Evolutionary conservation across 2,113 vertebrate species (phyloP).

Genomic region (Craseonycteris thonglongyai): DNA sequence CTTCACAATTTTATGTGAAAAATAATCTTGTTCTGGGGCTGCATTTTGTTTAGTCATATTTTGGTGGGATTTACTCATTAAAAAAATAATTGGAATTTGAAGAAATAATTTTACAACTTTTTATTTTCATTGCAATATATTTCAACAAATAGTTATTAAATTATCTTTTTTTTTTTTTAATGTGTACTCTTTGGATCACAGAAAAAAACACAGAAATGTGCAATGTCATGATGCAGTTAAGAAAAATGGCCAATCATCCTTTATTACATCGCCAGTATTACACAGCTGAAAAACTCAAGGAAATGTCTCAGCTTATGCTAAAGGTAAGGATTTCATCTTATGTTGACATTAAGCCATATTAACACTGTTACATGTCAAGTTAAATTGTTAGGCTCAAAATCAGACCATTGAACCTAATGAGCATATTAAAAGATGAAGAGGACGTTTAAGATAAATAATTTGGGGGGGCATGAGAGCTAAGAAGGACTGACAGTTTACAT

Average conservation of each 20-base stretch:
- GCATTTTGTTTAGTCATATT: not conserved
- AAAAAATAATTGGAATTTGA: not conserved
- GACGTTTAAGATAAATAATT: not conserved
- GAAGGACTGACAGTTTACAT: not conserved
- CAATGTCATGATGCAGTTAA: slow-evolving; percentile 96
- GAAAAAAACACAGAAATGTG: slow-evolving; percentile 88
- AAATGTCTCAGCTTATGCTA: slow-evolving; percentile 94
- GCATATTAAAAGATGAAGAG: not conserved
- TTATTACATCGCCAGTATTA: slow-evolving; percentile 95
- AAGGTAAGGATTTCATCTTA: slow-evolving; percentile 81
- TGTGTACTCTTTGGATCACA: slow-evolving; percentile 67
- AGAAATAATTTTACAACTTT: slow-evolving; percentile 15
- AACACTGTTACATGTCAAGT: not conserved
- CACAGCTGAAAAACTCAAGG: slow-evolving; percentile 88
- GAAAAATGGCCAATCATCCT: slow-evolving; percentile 99
- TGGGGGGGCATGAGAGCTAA: not conserved
- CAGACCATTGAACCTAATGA: not conserved
- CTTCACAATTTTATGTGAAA: not conserved
- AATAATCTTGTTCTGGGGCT: not conserved
- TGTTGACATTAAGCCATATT: not conserved
- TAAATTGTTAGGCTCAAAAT: not conserved
- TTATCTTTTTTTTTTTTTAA: not conserved
- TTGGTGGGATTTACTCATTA: not conserved
- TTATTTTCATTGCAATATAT: slow-evolving; percentile 5
- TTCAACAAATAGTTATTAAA: not conserved